Conservation (phyloP, 1,140 invertebrate species). For the Brachionus asplanchnoidis region DNA sequence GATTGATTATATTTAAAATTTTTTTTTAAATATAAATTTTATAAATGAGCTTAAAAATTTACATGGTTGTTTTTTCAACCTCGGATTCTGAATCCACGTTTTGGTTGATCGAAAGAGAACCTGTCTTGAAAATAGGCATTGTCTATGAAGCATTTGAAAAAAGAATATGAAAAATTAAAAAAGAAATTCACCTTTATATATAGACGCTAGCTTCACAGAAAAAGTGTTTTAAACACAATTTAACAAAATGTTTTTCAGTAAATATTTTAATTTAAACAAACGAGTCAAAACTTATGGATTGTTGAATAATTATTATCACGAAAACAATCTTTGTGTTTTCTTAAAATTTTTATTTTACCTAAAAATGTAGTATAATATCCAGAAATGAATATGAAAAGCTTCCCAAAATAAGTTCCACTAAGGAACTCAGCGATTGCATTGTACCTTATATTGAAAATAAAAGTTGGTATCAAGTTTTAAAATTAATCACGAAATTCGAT, state of each 20-base stretch:
- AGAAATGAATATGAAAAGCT: constrained; percentile 40
- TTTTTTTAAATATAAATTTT: too few relatives aligned
- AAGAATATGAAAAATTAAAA: neutral
- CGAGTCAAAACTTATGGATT: neutral
- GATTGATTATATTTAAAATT: too few relatives aligned
- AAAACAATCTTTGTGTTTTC: too few relatives aligned
- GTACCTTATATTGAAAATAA: constrained; percentile 40
- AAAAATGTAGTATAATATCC: neutral
- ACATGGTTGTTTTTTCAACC: neutral
- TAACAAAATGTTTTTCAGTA: too few relatives aligned
- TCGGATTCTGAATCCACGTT: neutral
- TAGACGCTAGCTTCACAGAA: neutral
- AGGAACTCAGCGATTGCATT: constrained; percentile 24
- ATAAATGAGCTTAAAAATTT: too few relatives aligned
- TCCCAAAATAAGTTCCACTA: constrained; percentile 26
- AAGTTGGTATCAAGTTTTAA: constrained; percentile 2
- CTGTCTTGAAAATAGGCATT: neutral
- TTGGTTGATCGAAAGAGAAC: neutral
- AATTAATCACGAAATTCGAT: neutral
- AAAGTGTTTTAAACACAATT: neutral
- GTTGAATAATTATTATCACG: neutral
- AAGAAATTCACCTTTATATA: neutral
- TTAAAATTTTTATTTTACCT: too few relatives aligned
- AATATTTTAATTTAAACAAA: too few relatives aligned
- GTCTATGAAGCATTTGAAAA: neutral